Base-by-base conservation (phyloP, 2,113 vertebrate genomes). In the Etheostoma cragini region DNA sequence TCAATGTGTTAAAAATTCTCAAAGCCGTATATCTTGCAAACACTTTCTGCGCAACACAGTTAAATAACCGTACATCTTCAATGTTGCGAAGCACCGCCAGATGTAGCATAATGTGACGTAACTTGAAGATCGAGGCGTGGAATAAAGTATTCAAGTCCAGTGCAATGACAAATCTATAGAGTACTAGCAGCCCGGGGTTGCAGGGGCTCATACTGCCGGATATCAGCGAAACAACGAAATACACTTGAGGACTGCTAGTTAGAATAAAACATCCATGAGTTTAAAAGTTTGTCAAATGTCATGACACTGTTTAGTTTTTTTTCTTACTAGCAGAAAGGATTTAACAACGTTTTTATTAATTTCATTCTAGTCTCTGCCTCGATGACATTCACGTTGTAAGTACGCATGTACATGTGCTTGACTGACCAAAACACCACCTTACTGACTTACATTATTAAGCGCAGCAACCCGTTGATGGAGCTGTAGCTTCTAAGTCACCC, bases 331-430 rank as follows among this genome's bases (percentile, higher is more conserved):
- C 1, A 35, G 35, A 35, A 35, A 35, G 35, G 35, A 35, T 8
- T 35, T 35, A 8, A 38, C 35, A 38, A 38, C 1, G 35, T 38
- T 38, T 30, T 30, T 30, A 30, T 30, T 30, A 3, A 30, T 30
- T 30, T 30, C 3, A 16, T 26, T 42, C 10, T 5, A 42, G 8
- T 10, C 38, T 42, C 10, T 42, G 10, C 38, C 38, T 11, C 2
- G 38, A 42, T 3, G 38, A 42, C 38, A 42, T 42, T 42, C 38
- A 42, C 38, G 38, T 42, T 42, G 11, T 3, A 42, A 3, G 38
- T 11, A 54, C 24, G 47, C 5, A 17, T 49, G 47, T 42, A 11
- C 47, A 49, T 67, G 65, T 61, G 22, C 60, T 77, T 78, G 21
- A n/a, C 15, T 22, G 21, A 58, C 14, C 45, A 49, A 17, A 38